Base-by-base conservation (phyloP, 2,113 vertebrate genomes). In the Larimichthys polyactis region DNA sequence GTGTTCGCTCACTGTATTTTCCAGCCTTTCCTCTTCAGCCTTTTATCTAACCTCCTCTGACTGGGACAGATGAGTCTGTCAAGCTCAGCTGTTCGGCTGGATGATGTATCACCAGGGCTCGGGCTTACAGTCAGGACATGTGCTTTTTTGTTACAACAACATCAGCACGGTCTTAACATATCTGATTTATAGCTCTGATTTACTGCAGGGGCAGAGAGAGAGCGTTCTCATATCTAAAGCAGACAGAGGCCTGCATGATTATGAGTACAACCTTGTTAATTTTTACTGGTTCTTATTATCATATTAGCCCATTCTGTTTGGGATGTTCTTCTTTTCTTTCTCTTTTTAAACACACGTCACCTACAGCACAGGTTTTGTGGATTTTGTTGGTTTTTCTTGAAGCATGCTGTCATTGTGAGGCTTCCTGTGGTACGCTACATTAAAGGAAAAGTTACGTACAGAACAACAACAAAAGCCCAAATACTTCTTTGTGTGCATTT, bases 31-130 rank as follows among this genome's bases (percentile, higher is more conserved):
- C n/a, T 75, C 55, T 14, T 16, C 22, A 59, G 83, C 60, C 83
- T 69, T 77, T 57, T 57, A 63, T 81, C 68, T 77, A 22, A 68
- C 27, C 49, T 71, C 29, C 84, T 65, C 78, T 75, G 75, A 79
- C 72, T 48, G 75, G 76, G 84, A 88, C 88, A 66, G 89, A 91
- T 79, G 87, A 85, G 72, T 48, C 80, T 89, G 88, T 93, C 90
- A 69, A 67, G 52, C 71, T 94, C 93, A 94, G 91, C 91, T 93
- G 93, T 91, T 92, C 1, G 3, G 58, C 65, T 32, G 64, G 27
- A 71, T 90, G 93, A 94, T 93, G 77, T 40, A 94, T 92, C 84
- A 69, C 69, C 66, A 43, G 43, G 6, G 17, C 80, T 60, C n/a
- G 15, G 75, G 73, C 78, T 85, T 84, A 78, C 84, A 78, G 74